Base-by-base conservation (phyloP, 2,797 vertebrate species). In the Mus minutoides region DNA sequence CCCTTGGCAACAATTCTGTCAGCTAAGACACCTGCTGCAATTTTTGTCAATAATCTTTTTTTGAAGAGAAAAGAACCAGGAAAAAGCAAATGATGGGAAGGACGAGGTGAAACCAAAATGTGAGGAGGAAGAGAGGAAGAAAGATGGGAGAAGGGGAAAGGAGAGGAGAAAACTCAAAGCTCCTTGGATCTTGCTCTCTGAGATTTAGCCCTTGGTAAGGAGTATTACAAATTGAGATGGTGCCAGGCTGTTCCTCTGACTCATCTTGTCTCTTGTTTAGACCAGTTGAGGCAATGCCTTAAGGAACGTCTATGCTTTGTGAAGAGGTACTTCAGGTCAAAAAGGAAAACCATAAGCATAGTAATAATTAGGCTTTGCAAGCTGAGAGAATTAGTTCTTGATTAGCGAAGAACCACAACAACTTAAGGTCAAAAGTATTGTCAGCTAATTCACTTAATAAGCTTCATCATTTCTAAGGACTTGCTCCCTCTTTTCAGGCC, bases 261-360 rank as follows among this genome's bases (percentile, higher is more conserved):
- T 94, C 92, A 96, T 94, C 64, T 87, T 78, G 88, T 88, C 82
- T 97, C 96, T 96, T 95, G 82, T 97, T 83, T 95, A 85, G 78
- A 96, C 96, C 73, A 77, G 94, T 96, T 80, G 58, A 96, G 91
- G 52, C 79, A 49, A 80, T 26, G 10, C 64, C 84, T 56, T 90
- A 8, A 1, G 75, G 95, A 94, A 86, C 83, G 62, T 94, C 88
- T 76, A 24, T 77, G 54, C 69, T 85, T 86, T 92, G 80, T 97
- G 67, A 95, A 93, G 71, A 71, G 84, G 31, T 58, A 88, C 93
- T 96, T 96, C 56, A 46, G 84, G 83, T 94, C 2, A 1, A 83
- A 91, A 91, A 95, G 62, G 58, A 94, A 91, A 92, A 54, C 6
- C 46, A 10, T 40, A 85, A 82, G 64, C 71, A 80, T 64, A 87